Evolutionary conservation across 2,113 vertebrate genomes (phyloP).

Genomic region (Numida meleagris): DNA sequence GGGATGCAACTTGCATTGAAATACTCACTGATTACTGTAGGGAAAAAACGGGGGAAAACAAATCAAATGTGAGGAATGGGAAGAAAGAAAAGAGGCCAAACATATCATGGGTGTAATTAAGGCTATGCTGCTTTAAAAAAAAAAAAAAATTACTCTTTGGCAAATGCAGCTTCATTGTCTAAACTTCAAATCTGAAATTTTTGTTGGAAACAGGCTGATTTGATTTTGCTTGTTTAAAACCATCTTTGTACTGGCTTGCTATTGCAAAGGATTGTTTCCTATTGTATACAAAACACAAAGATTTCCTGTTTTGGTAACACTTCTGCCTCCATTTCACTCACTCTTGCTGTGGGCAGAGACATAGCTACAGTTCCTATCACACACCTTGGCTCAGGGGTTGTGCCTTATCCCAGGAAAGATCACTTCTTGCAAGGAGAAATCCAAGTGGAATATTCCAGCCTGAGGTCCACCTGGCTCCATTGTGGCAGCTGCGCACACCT

Average conservation of each 20-base stretch:
- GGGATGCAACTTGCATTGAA: conserved; percentile 90
- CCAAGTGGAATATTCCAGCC: conserved; percentile 91
- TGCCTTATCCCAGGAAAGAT: conserved; percentile 84
- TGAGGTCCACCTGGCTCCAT: conserved; percentile 85
- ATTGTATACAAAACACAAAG: neutral
- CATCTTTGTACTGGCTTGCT: neutral
- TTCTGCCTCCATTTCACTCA: neutral
- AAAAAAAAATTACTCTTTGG: neutral
- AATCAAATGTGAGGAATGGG: neutral
- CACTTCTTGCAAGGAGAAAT: conserved; percentile 85
- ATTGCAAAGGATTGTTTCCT: neutral
- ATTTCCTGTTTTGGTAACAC: neutral
- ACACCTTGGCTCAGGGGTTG: conserved; percentile 86
- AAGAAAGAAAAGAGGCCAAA: neutral
- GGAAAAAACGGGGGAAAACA: neutral
- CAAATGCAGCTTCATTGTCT: neutral
- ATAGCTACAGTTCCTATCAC: neutral
- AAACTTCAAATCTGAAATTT: neutral
- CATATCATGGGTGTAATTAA: neutral
- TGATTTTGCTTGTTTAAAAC: neutral
- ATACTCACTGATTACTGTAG: conserved; percentile 81
- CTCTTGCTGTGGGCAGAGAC: neutral
- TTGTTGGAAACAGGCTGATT: neutral
- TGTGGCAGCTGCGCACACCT: conserved; percentile 86
- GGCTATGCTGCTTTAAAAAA: neutral